Base-by-base conservation (phyloP, 2,113 vertebrate genomes). In the Podarcis cretensis region DNA sequence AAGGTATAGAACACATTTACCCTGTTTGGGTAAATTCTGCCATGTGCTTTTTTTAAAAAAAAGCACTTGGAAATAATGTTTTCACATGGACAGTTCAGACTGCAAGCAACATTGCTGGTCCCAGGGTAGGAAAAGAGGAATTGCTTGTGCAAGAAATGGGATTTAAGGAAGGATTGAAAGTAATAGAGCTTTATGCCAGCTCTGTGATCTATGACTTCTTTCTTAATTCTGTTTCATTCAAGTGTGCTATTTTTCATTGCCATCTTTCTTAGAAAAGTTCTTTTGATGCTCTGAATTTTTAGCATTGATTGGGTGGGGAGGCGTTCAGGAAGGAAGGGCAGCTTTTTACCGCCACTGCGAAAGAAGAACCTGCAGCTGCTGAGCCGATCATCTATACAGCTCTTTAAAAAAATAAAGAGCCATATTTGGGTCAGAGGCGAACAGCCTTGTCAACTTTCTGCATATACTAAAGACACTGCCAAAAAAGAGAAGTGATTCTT, bases 131-230 rank as follows among this genome's bases (percentile, higher is more conserved):
- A 74, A 81, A 87, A 75, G 54, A 74, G 69, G n/a, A 92, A 54
- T 68, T 82, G 81, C 87, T 94, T 79, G 73, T 89, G 82, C 85
- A 94, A 93, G 87, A 10, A 92, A 85, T 3, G 0, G 3, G 84
- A 90, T 92, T 66, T 92, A 94, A 93, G 87, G 89, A 65, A n/a
- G 87, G 92, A 94, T 87, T 32, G 68, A 54, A 85, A 89, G 82
- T 3, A 87, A 2, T 5, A 73, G 87, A 65, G 9, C 54, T 87
- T 88, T 76, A 71, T 59, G 74, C 8, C 83, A 79, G 90, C 83
- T 0, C 0, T 4, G 10, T 85, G 65, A 91, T 91, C 88, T 89
- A 77, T 30, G 32, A 57, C 92, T 89, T 85, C 59, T 93, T 83
- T 78, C 78, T 89, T 85, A 68, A 83, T 91, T 88, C 65, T 90